Base-by-base conservation (phyloP, 53 echinoderm and acorn worm species). In the Antedon mediterranea region DNA sequence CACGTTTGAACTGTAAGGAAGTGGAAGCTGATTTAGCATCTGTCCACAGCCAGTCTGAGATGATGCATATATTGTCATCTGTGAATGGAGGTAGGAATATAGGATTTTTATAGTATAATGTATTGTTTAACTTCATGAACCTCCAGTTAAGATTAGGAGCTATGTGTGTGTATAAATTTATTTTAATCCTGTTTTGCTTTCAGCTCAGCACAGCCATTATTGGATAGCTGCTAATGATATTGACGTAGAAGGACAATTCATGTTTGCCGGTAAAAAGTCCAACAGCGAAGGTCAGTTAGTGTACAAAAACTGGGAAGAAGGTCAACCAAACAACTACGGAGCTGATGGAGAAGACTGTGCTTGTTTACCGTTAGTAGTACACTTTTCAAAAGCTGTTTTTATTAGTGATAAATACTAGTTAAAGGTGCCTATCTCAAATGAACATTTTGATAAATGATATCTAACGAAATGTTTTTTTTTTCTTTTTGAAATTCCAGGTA, bases 141-240 rank as follows among this genome's bases (percentile, higher is more conserved):
- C n/a, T n/a, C n/a, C n/a, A n/a, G n/a, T n/a, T n/a, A n/a, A n/a
- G n/a, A n/a, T n/a, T n/a, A n/a, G n/a, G n/a, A n/a, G n/a, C n/a
- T n/a, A n/a, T n/a, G n/a, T n/a, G n/a, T n/a, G n/a, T n/a, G n/a
- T n/a, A n/a, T n/a, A n/a, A n/a, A n/a, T n/a, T n/a, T n/a, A n/a
- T n/a, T n/a, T n/a, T n/a, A n/a, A n/a, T n/a, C n/a, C n/a, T n/a
- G 4, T 11, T 11, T 37, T 37, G 37, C 4, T 37, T 37, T 37
- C 37, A 82, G 82, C 44, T n/a, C 34, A 78, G n/a, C 87, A 84
- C 73, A 77, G 81, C 30, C 76, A 81, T 30, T 88, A 88, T 77
- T 88, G 77, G 81, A 84, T 88, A 77, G 88, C 81, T 15, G 84
- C 82, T 15, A 88, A 88, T 33, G 82, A 85, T 57, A 76, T 88